Evolutionary conservation across 2,888 invertebrate species (phyloP).

Genomic region (Nezara viridula): DNA sequence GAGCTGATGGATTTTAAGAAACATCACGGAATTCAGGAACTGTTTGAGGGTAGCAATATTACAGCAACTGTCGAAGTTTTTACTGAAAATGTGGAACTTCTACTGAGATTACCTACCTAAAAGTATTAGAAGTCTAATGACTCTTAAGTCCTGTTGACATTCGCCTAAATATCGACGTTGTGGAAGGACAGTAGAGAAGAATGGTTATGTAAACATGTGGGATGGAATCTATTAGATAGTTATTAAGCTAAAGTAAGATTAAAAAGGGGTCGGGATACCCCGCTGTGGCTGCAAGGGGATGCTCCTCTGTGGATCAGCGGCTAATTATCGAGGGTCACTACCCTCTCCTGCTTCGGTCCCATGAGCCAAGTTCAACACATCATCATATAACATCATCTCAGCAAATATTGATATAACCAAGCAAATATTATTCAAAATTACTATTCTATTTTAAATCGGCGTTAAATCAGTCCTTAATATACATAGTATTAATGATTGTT

Average conservation of each 20-base stretch:
- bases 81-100: too few relatives aligned
- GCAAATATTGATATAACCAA: background rate
- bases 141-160: too few relatives aligned
- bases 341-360: background rate
- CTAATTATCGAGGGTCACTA: background rate
- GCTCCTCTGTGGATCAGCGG: background rate
- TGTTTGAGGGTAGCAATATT: too few relatives aligned
- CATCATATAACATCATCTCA: background rate
- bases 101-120: too few relatives aligned
- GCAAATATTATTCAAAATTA: too few relatives aligned
- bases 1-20: too few relatives aligned
- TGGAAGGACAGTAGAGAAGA: background rate
- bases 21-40: too few relatives aligned
- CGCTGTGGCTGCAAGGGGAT: background rate
- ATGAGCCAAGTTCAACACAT: background rate
- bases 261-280: conserved; percentile 38
- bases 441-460: too few relatives aligned
- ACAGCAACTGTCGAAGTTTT: too few relatives aligned
- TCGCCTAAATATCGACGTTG: background rate
- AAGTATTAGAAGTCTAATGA: too few relatives aligned
- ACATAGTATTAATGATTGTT: too few relatives aligned
- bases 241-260: conserved; percentile 37
- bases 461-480: too few relatives aligned
- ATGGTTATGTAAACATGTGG: conserved; percentile 36
- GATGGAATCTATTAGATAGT: background rate